Percentiles rank a stretch among this genome's conserved stretches.
phyloP scores from a whole-genome alignment of 2,113 vertebrate species.

The Odocoileus hemionus region DNA sequence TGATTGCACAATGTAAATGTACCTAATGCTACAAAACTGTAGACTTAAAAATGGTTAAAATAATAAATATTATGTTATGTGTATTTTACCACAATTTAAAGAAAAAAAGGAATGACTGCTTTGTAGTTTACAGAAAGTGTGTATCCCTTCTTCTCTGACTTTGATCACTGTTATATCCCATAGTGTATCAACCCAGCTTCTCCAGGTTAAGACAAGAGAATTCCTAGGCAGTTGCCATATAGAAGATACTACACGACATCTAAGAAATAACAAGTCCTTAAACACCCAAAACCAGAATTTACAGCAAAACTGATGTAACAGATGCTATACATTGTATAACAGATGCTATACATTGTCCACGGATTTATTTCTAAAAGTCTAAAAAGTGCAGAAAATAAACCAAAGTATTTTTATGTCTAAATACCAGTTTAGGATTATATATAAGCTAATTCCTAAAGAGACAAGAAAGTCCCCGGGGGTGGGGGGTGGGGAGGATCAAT shows the following conservation, averaged over 20 bases:
- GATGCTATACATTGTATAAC: background rate
- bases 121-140: background rate
- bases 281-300: conserved; percentile 19
- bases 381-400: conserved; percentile 9
- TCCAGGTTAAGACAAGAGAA: background rate
- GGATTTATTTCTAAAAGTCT: background rate
- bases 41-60: background rate
- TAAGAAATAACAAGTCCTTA: background rate
- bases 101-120: background rate
- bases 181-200: background rate
- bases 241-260: background rate
- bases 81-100: background rate
- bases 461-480: background rate
- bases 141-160: background rate
- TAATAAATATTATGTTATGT: background rate
- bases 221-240: background rate
- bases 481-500: background rate
- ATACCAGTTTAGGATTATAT: background rate
- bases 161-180: background rate
- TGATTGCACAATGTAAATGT: background rate
- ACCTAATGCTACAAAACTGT: background rate
- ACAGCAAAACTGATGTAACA: background rate
- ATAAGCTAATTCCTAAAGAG: conserved; percentile 1
- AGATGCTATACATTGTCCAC: background rate
- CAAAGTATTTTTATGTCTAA: conserved; percentile 1